These are phyloP conservation scores for Lutraria rhynchaena DNA, from an alignment of 1,140 invertebrate species.

Conservation along the genomic window DNA sequence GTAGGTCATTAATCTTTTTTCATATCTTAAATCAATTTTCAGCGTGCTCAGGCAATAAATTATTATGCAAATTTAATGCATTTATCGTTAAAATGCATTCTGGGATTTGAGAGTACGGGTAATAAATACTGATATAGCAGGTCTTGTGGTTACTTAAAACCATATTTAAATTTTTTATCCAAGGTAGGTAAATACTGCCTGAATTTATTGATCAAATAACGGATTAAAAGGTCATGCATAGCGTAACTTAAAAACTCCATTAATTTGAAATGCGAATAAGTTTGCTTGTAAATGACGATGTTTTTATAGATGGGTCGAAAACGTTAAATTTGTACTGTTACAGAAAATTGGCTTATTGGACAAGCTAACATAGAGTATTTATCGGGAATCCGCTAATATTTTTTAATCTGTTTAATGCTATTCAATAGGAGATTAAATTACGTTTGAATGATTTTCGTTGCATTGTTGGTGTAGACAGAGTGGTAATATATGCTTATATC, in stretches of 20 bases:
- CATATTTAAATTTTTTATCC: neutral
- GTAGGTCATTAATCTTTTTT: no score
- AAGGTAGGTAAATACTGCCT: neutral
- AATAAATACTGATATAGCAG: no score
- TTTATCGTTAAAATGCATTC: no score
- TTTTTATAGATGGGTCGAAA: conserved; percentile 10
- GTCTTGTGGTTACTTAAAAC: no score
- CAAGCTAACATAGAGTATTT: conserved; percentile 1
- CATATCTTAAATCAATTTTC: no score
- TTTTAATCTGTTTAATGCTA: conserved; percentile 47
- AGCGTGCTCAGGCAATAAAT: no score
- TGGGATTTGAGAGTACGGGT: no score
- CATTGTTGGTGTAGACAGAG: conserved; percentile 18
- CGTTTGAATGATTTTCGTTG: conserved; percentile 44
- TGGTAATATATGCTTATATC: conserved; percentile 8
- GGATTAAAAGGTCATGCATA: conserved; percentile 11
- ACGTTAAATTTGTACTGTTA: conserved; percentile 10
- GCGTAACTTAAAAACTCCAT: neutral
- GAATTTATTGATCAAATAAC: neutral
- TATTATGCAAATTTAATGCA: no score
- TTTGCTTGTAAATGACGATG: neutral
- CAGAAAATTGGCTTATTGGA: neutral
- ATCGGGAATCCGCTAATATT: conserved; percentile 4
- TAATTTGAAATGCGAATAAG: conserved; percentile 8
- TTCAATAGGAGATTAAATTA: conserved; percentile 45